Evolutionary conservation across 2,113 vertebrate species (phyloP).

Genomic region (Stictonetta naevosa): DNA sequence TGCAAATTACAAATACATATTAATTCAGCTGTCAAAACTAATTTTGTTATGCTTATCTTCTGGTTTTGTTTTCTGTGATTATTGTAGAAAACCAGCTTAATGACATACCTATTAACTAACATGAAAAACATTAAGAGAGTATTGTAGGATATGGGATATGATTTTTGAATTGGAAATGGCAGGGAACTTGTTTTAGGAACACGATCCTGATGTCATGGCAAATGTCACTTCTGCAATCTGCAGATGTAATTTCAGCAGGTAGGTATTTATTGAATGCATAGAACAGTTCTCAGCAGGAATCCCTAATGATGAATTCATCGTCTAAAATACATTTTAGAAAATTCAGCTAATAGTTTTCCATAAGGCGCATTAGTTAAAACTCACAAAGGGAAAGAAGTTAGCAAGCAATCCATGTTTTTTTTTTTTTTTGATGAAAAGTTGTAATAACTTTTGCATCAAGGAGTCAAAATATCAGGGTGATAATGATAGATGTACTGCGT

Average conservation of each 20-base stretch:
- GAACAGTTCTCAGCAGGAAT: neutral
- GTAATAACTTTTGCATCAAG: neutral
- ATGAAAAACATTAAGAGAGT: neutral
- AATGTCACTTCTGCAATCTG: neutral
- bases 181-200: neutral
- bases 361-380: neutral
- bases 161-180: neutral
- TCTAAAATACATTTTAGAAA: neutral
- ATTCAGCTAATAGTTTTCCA: neutral
- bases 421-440: neutral
- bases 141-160: neutral
- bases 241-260: neutral
- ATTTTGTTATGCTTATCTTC: neutral
- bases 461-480: neutral
- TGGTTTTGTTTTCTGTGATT: neutral
- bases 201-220: neutral
- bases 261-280: neutral
- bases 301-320: neutral
- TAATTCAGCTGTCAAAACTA: neutral
- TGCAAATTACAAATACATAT: neutral
- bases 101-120: neutral
- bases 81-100: neutral
- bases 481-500: too few species aligned
- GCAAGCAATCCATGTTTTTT: neutral
- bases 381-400: neutral